Base-by-base conservation (phyloP, 2,797 vertebrate species). In the Ptychadena robeensis region DNA sequence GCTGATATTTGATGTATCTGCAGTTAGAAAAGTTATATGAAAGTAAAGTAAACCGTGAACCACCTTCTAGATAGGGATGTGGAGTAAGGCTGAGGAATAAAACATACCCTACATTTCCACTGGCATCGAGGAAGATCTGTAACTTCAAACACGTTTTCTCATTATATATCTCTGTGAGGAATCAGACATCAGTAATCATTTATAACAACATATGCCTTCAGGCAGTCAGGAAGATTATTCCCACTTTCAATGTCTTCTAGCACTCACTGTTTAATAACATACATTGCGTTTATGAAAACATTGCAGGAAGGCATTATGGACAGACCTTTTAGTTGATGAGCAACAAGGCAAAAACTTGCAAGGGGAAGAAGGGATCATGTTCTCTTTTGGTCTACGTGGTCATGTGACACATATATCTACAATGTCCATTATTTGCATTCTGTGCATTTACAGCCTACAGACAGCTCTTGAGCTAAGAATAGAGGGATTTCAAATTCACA, bases 101-200 rank as follows among this genome's bases (percentile, higher is more conserved):
- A 79, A 69, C 63, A 44, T 30, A 32, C 64, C 65, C 32, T 68
- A 18, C 15, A 79, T 68, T 22, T 57, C 9, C 30, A 57, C 28
- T 72, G 57, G 59, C 69, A 72, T 80, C 40, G 68, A 27, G 32
- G 32, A 15, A 53, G 37, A 40, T 34, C 61, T 80, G 69, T 71
- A 65, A 80, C 68, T 44, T 80, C 68, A 80, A 64, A 71, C 11
- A 64, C 57, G 34, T 44, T 73, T 71, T 72, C 68, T 38, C 65
- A 79, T 79, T 79, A 34, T 73, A 80, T 63, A 80, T 38, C 79
- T 80, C 69, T 65, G 59, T 64, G 79, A 64, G 59, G 31, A 80
- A 48, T 71, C 34, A 79, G 44, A 69, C 77, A 80, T 61, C 78
- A 73, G 57, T 64, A 80, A 72, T 71, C 79, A 73, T 80, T 80